Percentiles rank a stretch among this genome's conserved stretches.
Evolutionary conservation across 2,888 invertebrate genomes (phyloP).

Genomic region (Dorcus hopei): DNA sequence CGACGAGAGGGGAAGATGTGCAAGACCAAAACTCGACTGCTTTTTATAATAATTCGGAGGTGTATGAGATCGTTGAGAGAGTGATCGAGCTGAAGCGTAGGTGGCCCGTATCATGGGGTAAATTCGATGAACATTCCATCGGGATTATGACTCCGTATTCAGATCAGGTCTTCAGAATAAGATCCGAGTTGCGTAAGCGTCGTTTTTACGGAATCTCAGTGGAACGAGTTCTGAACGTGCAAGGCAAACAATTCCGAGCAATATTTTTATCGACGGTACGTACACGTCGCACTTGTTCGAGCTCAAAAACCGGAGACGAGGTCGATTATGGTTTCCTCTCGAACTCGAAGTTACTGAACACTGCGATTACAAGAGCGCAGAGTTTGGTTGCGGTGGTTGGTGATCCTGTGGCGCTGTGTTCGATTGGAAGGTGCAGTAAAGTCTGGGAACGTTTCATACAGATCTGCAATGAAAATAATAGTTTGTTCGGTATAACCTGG

Average conservation of each 20-base stretch:
- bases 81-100: conserved; percentile 67
- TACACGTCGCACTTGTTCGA: conserved; percentile 68
- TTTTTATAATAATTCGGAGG: conserved; percentile 79
- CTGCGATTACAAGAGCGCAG: conserved; percentile 79
- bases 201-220: conserved; percentile 74
- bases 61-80: conserved; percentile 74
- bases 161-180: conserved; percentile 73
- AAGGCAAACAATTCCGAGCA: conserved; percentile 83
- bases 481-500: conserved; percentile 72
- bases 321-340: conserved; percentile 80
- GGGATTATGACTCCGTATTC: conserved; percentile 84
- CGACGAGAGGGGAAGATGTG: conserved; percentile 74
- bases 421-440: conserved; percentile 75
- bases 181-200: conserved; percentile 71
- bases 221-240: conserved; percentile 79
- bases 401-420: conserved; percentile 78
- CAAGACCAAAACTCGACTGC: conserved; percentile 77
- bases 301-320: conserved; percentile 53
- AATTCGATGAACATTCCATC: conserved; percentile 71
- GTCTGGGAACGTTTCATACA: conserved; percentile 78
- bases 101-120: conserved; percentile 74
- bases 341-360: conserved; percentile 76
- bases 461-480: conserved; percentile 66
- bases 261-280: conserved; percentile 77
- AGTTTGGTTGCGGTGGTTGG: conserved; percentile 81